These are phyloP conservation scores for Ophioninae sp. DNA, from an alignment of 2,888 invertebrate genomes.

Conservation along the genomic window DNA sequence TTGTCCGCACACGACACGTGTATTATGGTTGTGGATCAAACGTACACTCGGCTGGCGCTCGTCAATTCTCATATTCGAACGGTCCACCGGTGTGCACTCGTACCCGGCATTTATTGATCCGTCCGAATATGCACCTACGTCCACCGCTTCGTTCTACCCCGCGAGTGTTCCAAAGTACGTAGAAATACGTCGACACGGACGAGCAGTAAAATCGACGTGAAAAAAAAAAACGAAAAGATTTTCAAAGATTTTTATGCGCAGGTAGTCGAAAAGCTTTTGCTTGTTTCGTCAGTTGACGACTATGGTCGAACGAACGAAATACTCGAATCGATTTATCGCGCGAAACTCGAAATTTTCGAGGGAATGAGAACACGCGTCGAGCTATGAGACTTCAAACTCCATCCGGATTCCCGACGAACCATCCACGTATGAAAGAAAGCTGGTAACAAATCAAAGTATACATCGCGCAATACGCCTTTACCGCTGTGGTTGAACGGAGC, in stretches of 20 bases:
- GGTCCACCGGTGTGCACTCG: slow-evolving; percentile 20
- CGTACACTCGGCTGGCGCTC: slow-evolving; percentile 53
- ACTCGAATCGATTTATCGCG: too few species aligned
- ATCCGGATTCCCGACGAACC: slow-evolving; percentile 31
- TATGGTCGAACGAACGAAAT: neutral
- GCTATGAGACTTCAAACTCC: too few species aligned
- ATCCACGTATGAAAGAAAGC: slow-evolving; percentile 30
- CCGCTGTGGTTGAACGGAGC: slow-evolving; percentile 10
- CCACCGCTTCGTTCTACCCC: slow-evolving; percentile 16
- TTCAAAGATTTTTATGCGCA: neutral
- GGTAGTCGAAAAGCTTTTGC: slow-evolving; percentile 2
- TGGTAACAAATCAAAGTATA: slow-evolving; percentile 51
- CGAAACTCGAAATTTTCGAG: too few species aligned
- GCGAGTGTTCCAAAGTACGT: slow-evolving; percentile 16
- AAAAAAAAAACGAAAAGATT: neutral
- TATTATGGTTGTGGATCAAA: slow-evolving; percentile 58
- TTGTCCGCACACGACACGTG: slow-evolving; percentile 59
- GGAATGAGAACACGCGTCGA: too few species aligned
- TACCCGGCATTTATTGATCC: slow-evolving; percentile 41
- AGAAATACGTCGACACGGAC: slow-evolving; percentile 15
- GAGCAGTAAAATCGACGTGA: neutral
- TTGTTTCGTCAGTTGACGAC: neutral
- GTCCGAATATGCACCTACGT: slow-evolving; percentile 37
- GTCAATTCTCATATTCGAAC: slow-evolving; percentile 56
- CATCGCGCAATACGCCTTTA: neutral